Evolutionary conservation across 2,113 vertebrate species (phyloP).

Genomic region (Crotalus helleri): DNA sequence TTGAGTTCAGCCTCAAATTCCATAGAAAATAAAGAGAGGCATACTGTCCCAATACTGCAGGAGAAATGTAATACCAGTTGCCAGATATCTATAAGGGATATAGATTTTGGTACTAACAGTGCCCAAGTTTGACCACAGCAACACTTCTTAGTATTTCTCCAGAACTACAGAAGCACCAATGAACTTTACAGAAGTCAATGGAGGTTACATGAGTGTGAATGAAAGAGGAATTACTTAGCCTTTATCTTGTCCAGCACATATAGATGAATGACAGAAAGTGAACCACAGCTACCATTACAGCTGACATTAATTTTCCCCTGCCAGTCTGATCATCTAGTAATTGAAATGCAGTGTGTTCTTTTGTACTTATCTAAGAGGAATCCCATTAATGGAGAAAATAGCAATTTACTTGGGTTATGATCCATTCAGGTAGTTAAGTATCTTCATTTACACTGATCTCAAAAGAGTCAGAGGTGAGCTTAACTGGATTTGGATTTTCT

Average conservation of each 20-base stretch:
- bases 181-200: slow-evolving; percentile 20
- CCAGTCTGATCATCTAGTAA: slow-evolving; percentile 11
- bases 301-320: slow-evolving; percentile 27
- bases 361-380: slow-evolving; percentile 21
- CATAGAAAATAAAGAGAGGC: not conserved
- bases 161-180: not conserved
- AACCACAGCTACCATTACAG: slow-evolving; percentile 17
- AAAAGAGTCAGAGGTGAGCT: not conserved
- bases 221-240: not conserved
- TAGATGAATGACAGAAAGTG: slow-evolving; percentile 4
- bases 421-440: slow-evolving; percentile 24
- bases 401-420: not conserved
- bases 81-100: not conserved
- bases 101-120: not conserved
- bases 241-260: slow-evolving; percentile 1
- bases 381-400: slow-evolving; percentile 12
- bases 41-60: not conserved
- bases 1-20: not conserved
- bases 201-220: not conserved
- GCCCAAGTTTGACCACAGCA: not conserved
- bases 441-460: slow-evolving; percentile 3
- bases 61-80: not conserved
- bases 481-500: slow-evolving; percentile 23
- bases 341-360: slow-evolving; percentile 17
- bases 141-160: not conserved